Percentiles rank a stretch among this genome's conserved stretches.
Conservation (phyloP, 2,888 invertebrate genomes). For the Epirrhoe alternata region DNA sequence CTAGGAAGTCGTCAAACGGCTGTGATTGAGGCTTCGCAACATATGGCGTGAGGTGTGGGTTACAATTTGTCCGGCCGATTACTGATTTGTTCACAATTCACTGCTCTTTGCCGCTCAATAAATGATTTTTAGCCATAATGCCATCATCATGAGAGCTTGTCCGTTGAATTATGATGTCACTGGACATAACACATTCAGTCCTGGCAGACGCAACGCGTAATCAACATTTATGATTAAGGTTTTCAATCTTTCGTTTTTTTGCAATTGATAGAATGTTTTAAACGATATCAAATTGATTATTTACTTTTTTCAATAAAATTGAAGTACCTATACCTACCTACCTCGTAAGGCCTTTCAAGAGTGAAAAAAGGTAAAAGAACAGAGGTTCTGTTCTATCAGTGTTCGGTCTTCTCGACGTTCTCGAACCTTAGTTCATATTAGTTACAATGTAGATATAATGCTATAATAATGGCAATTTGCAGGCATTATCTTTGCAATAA, state of each 20-base stretch:
- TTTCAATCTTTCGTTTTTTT: no score
- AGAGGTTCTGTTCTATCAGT: no score
- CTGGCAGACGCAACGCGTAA: no score
- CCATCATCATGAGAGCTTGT: background rate
- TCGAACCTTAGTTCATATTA: no score
- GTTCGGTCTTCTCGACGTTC: no score
- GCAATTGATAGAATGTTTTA: no score
- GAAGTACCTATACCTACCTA: no score
- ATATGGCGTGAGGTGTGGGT: conserved; percentile 62
- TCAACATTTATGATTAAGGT: no score
- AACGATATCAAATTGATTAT: no score
- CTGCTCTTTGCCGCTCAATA: conserved; percentile 30
- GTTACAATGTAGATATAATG: background rate
- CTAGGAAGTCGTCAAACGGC: conserved; percentile 36
- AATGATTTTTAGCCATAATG: conserved; percentile 34
- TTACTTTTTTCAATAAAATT: no score
- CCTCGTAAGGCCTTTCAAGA: no score
- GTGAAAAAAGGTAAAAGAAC: no score
- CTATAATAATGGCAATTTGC: background rate
- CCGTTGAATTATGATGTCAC: background rate
- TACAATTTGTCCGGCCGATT: conserved; percentile 68
- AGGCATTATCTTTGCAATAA: conserved; percentile 10
- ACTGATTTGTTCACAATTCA: conserved; percentile 58
- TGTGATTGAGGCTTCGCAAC: conserved; percentile 58
- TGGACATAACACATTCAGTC: background rate